Percentiles rank a stretch among this genome's conserved stretches.
Evolutionary conservation across 1,140 invertebrate genomes (phyloP).

Genomic region (roundworm (Caenorhabditis elegans)): DNA sequence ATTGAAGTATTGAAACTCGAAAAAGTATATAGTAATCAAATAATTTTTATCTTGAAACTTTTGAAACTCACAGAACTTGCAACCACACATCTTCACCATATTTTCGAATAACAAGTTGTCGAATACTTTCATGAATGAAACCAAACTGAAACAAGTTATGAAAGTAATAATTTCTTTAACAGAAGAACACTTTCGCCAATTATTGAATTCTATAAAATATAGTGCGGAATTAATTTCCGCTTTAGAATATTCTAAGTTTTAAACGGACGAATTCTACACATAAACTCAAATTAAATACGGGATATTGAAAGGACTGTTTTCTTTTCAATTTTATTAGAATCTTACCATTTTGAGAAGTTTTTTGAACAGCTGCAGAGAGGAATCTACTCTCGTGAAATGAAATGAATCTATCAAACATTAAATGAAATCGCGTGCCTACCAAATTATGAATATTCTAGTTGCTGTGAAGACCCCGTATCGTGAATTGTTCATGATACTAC

Average conservation of each 20-base stretch:
- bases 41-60: too few relatives aligned
- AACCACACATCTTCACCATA: constrained; percentile 49
- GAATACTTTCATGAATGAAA: constrained; percentile 51
- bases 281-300: too few relatives aligned
- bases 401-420: background rate
- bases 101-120: constrained; percentile 45
- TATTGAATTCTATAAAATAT: too few relatives aligned
- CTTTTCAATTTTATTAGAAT: too few relatives aligned
- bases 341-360: background rate
- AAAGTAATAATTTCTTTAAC: too few relatives aligned
- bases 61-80: constrained; percentile 49
- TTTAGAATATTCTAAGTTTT: background rate
- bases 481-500: background rate
- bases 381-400: background rate
- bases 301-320: too few relatives aligned
- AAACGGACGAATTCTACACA: background rate
- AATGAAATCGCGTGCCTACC: background rate
- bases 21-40: too few relatives aligned
- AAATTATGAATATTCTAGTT: constrained; percentile 20
- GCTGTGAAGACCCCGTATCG: background rate
- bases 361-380: background rate
- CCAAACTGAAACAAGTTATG: constrained; percentile 52
- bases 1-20: too few relatives aligned
- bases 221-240: too few relatives aligned
- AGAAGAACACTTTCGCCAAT: too few relatives aligned